Conservation (phyloP, 2,797 vertebrate species). For the Mycteria americana region DNA sequence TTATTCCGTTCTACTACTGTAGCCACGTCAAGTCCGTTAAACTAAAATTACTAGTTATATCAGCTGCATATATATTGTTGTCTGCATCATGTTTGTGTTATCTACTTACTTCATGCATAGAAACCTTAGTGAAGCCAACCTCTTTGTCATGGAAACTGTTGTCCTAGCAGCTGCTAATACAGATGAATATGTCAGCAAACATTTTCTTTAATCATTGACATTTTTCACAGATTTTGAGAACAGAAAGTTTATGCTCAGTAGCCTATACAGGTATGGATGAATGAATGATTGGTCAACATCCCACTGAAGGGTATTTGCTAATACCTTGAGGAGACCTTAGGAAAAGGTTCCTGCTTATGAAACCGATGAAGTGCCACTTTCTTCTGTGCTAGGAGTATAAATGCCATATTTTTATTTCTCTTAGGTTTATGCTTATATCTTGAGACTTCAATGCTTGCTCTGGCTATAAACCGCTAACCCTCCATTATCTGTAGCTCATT, state of each 20-base stretch:
- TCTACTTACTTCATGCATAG: not conserved
- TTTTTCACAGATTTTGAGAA: not conserved
- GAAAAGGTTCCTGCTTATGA: not conserved
- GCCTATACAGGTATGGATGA: not conserved
- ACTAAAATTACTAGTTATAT: not conserved
- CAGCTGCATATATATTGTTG: not conserved
- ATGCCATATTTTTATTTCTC: not conserved
- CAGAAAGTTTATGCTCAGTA: not conserved
- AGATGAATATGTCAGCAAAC: not conserved
- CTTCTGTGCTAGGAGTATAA: not conserved
- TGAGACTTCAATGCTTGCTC: not conserved
- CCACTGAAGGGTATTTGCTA: not conserved
- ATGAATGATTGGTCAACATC: not conserved
- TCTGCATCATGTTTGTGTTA: not conserved
- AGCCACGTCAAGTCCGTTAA: not conserved
- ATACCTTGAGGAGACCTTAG: not conserved
- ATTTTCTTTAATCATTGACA: not conserved
- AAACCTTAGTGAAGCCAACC: not conserved
- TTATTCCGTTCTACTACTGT: not conserved
- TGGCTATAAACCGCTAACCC: not conserved
- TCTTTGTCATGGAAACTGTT: not conserved
- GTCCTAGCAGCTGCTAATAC: not conserved
- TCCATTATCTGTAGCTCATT: not conserved
- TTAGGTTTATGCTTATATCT: not conserved
- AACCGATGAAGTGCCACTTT: not conserved